Base-by-base conservation (phyloP, 2,888 invertebrate genomes). In the Tetranychus piercei region DNA sequence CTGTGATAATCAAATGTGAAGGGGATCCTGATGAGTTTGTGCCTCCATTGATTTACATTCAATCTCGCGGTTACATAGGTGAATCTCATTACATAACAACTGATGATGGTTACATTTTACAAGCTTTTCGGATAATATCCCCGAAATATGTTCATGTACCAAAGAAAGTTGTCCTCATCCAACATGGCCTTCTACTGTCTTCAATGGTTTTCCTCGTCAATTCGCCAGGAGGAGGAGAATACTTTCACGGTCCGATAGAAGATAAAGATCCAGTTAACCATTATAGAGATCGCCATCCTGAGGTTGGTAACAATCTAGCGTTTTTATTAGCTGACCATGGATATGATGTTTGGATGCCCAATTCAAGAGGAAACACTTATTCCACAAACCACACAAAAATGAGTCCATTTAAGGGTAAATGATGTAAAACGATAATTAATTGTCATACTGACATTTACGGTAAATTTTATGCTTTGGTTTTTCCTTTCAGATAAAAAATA, bases 311-410 rank as follows among this genome's bases (percentile, higher is more conserved):
- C 69, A 69, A 69, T 69, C 11, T 69, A 11, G 69, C 23, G 11
- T 69, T 69, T 22, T 11, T 69, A 23, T 23, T 69, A 2, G 69
- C 69, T 8, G 69, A 69, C 8, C 34, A 69, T 22, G 69, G 69
- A 11, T 69, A 69, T 4, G 69, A 69, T 6, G 69, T 69, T 20
- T 69, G 69, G 69, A 18, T 69, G 11, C 69, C 69, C 5, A 69
- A 69, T 69, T 69, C 69, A 23, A 20, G 69, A 69, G 69, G 69
- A 69, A 69, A 69, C 11, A 69, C 69, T 69, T 69, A 69, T 22
- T 69, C 69, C 1, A 69, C 69, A 6, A 69, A 69, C 8, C 69
- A 69, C 8, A 69, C 69, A 6, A 69, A 5, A 6, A 20, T 69
- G 34, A 69, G 20, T 23, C 69, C 69, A 5, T 69, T 69, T 20